Evolutionary conservation across 2,113 vertebrate genomes (phyloP), one percentile per base, ranked within the genome.

Genomic region (Psophia crepitans): DNA sequence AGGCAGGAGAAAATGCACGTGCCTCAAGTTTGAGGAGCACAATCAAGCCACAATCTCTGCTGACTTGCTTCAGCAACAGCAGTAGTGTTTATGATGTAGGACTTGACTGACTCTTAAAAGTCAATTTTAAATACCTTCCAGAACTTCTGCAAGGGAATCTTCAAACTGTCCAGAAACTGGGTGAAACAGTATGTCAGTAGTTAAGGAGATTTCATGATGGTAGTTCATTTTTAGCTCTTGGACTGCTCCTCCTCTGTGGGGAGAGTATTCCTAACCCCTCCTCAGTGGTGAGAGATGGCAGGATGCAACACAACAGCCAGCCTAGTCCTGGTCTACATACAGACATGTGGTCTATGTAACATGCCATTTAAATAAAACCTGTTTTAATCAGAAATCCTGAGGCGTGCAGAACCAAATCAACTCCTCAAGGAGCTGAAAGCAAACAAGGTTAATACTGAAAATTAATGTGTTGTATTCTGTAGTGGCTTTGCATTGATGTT

Each of bases 381-480:
- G 3, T 77, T 92, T 75, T 49, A 84, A 64, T 92, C 41, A 69
- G 66, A 89, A 89, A 61, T 70, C 41, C 23, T n/a, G 43, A 54
- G 35, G 12, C 11, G 1, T 91, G 39, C 44, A 74, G 73, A 74
- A 54, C 35, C 78, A 61, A 63, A 93, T 58, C 8, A 22, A 32
- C 27, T 86, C 64, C 73, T 87, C 37, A 81, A 85, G n/a, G 32
- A 92, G 48, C 69, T 58, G 35, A 84, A 85, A 65, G 43, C 41
- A 81, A 79, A 77, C 51, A 75, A 76, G 70, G 69, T 91, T 97
- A 82, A 85, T 95, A 74, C 13, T 57, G 89, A 92, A 97, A 96
- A 88, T 87, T 78, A 89, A 23, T 89, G 24, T 94, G 32, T 79
- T 87, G 22, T 90, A 33, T 81, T 89, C 48, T 84, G 70, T 49